phyloP scores from a whole-genome alignment of 2,113 vertebrate species.

The Myotis yumanensis region DNA sequence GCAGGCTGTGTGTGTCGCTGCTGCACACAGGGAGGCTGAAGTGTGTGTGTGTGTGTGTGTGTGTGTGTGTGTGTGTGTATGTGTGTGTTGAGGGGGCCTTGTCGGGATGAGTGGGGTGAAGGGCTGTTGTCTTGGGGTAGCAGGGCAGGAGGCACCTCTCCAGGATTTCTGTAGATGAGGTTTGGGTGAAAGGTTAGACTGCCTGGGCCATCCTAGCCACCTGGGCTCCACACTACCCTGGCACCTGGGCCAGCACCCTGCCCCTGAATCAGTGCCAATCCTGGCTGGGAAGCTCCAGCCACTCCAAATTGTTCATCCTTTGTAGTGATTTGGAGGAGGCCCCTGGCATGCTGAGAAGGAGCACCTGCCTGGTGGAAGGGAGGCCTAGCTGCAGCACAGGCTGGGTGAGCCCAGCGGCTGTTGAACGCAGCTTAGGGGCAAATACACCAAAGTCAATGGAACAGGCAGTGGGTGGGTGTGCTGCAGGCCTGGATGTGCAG shows the following conservation, averaged over 20 bases:
- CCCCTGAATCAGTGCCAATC: neutral
- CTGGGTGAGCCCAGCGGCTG: too few species aligned
- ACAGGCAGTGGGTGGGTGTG: too few species aligned
- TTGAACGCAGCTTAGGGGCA: too few species aligned
- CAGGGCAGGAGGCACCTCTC: neutral
- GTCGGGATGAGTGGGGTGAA: neutral
- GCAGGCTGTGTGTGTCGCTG: neutral
- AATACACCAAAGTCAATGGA: too few species aligned
- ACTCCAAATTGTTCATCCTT: neutral
- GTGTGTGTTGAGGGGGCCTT: neutral
- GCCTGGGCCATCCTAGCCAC: neutral
- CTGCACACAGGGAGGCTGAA: neutral
- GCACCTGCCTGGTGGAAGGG: neutral
- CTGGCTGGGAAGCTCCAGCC: neutral
- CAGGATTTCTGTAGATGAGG: neutral
- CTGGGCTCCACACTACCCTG: neutral
- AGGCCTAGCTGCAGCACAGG: neutral
- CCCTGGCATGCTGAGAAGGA: neutral
- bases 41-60: neutral
- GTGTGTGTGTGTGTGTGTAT: neutral
- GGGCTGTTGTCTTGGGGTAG: neutral
- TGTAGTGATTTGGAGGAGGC: neutral
- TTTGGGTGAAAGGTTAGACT: neutral
- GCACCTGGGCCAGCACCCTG: neutral
- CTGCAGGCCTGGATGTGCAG: neutral